Evolutionary conservation across 2,113 vertebrate species (phyloP), one percentile per base, ranked within the genome.

Genomic region (Pelmatolapia mariae): DNA sequence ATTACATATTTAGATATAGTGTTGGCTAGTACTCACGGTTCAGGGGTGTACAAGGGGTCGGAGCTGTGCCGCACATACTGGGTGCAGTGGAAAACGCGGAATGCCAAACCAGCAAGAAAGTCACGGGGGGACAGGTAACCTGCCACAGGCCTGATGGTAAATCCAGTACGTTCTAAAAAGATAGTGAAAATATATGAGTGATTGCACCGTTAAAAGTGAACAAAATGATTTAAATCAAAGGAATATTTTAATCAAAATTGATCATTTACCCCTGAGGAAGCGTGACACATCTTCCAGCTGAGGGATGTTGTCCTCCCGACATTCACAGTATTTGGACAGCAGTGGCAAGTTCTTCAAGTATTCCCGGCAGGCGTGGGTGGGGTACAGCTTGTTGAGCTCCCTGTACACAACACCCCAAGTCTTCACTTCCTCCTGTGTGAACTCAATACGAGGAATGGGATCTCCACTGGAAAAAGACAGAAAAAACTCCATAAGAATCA

Each of bases 31-130:
- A 98, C 99, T 99, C 91, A 99, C 99, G 99, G 99, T 91, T 99
- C 99, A 47, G 99, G 99, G n/a, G 99, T 99, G 40, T 99, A 99
- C 52, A 99, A 97, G 3, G 99, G 99, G 84, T 98, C 98, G 0
- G 98, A 98, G 94, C 98, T 98, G 96, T 99, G 99, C 33, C 99
- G 97, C 88, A 99, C 97, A 33, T 99, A 99, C 22, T 99, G 99
- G 80, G 99, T 99, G 89, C 99, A 99, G 95, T 99, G 98, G 89
- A 99, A 99, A 90, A 99, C 98, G 79, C 99, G 97, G 94, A 99
- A 99, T 40, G 99, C 99, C 94, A 99, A 96, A 78, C 98, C 98
- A 82, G 99, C 98, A 89, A 99, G 96, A 95, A 99, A 99, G 90
- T 99, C 99, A 80, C 99, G 96, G 15, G 99, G 98, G 0, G 99